Percentiles rank a stretch among this genome's conserved stretches.
Conservation (phyloP, 2,113 vertebrate species). For the Peromyscus polionotus region DNA sequence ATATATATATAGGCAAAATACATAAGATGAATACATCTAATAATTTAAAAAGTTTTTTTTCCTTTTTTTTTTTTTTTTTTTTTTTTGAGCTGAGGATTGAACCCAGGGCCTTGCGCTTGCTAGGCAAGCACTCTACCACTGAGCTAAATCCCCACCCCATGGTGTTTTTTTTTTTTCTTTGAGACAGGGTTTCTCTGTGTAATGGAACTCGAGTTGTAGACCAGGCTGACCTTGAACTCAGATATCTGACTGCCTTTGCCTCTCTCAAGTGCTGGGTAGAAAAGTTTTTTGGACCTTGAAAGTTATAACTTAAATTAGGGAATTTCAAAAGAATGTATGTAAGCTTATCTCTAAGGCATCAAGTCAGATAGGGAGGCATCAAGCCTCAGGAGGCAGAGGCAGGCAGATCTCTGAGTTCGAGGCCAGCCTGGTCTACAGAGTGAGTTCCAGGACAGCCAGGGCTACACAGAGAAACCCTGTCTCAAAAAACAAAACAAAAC, state of each 20-base stretch:
- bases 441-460: background rate
- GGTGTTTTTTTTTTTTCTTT: background rate
- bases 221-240: background rate
- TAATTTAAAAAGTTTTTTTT: background rate
- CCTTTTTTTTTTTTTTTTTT: no score
- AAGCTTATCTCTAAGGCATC: background rate
- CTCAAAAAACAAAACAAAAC: no score
- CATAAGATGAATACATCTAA: background rate
- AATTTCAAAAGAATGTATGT: background rate
- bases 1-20: background rate
- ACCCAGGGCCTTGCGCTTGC: no score
- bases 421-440: background rate
- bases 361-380: background rate
- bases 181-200: background rate
- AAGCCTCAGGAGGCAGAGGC: background rate
- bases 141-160: no score
- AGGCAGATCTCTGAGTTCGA: background rate
- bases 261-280: background rate
- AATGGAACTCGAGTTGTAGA: background rate
- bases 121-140: no score
- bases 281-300: background rate
- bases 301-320: background rate
- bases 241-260: no score
- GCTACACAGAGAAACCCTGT: background rate
- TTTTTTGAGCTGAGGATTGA: background rate